Conservation (phyloP, 2,888 invertebrate species). For the Agonopterix heracliana region DNA sequence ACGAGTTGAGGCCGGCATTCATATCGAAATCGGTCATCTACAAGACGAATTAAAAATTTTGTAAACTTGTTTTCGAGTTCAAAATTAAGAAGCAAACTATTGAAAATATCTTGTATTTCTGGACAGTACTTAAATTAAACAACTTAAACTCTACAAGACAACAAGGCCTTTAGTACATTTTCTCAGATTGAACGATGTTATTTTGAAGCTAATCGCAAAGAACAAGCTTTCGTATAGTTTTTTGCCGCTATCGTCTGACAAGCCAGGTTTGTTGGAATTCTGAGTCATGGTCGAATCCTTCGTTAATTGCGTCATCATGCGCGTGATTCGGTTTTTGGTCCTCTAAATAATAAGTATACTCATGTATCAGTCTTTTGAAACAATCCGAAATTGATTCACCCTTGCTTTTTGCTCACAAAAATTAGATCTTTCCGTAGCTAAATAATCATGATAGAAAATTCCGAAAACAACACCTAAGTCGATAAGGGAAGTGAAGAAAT, state of each 20-base stretch:
- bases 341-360: neutral
- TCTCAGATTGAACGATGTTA: too few relatives aligned
- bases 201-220: neutral
- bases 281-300: slow-evolving; percentile 62
- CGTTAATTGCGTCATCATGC: slow-evolving; percentile 48
- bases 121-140: too few relatives aligned
- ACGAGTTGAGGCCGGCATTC: slow-evolving; percentile 20
- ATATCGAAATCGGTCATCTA: slow-evolving; percentile 23
- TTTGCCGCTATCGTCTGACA: slow-evolving; percentile 7
- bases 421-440: too few relatives aligned
- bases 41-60: slow-evolving; percentile 9
- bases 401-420: too few relatives aligned
- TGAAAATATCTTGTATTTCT: neutral
- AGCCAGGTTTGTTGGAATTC: slow-evolving; percentile 15
- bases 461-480: too few relatives aligned
- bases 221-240: slow-evolving; percentile 1
- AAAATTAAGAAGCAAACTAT: neutral
- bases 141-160: too few relatives aligned
- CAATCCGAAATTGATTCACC: too few relatives aligned
- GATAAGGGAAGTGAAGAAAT: too few relatives aligned
- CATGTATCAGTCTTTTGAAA: too few relatives aligned
- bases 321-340: slow-evolving; percentile 27
- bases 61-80: neutral
- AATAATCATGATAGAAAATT: too few relatives aligned
- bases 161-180: too few relatives aligned